Percentiles rank a stretch among this genome's conserved stretches.
These are phyloP conservation scores for Lasioglossum baleicum DNA, from an alignment of 1,140 invertebrate species.

Conservation along the genomic window DNA sequence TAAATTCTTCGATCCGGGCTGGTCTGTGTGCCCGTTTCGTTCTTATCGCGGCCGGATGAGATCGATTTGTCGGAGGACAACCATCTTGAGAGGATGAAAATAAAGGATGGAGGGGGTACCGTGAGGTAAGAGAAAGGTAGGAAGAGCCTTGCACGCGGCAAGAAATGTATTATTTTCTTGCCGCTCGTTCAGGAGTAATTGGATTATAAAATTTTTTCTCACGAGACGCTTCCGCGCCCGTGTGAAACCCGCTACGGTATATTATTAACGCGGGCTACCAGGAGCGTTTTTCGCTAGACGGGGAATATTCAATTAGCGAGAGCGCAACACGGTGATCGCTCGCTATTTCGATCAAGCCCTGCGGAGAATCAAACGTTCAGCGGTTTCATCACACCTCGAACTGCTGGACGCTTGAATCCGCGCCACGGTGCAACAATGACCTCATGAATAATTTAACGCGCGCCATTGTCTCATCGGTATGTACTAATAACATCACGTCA, in stretches of 20 bases:
- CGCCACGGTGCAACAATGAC: slow-evolving; percentile 47
- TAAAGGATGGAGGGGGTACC: neutral
- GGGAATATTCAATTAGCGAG: slow-evolving; percentile 1
- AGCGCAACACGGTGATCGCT: neutral
- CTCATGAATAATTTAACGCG: slow-evolving; percentile 62
- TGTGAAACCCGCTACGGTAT: neutral
- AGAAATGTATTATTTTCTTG: slow-evolving; percentile 21
- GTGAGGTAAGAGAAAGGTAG: slow-evolving; percentile 25
- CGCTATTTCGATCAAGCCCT: slow-evolving; percentile 21
- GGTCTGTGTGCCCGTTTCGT: neutral
- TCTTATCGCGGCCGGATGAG: neutral
- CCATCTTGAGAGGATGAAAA: slow-evolving; percentile 22
- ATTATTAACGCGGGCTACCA: neutral
- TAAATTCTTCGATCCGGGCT: neutral
- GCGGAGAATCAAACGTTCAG: slow-evolving; percentile 8
- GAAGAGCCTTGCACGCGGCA: neutral
- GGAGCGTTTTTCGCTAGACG: neutral
- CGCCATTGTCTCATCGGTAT: slow-evolving; percentile 53
- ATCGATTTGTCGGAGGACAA: slow-evolving; percentile 19
- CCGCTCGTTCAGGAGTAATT: slow-evolving; percentile 21
- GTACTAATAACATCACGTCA: slow-evolving; percentile 53
- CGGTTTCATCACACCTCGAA: slow-evolving; percentile 31
- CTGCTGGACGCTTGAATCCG: slow-evolving; percentile 38
- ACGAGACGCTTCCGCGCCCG: neutral
- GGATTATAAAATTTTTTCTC: slow-evolving; percentile 8